Percentiles rank a stretch among this genome's conserved stretches.
These are phyloP conservation scores for Eufriesea mexicana DNA, from an alignment of 1,140 invertebrate species.

Conservation along the genomic window DNA sequence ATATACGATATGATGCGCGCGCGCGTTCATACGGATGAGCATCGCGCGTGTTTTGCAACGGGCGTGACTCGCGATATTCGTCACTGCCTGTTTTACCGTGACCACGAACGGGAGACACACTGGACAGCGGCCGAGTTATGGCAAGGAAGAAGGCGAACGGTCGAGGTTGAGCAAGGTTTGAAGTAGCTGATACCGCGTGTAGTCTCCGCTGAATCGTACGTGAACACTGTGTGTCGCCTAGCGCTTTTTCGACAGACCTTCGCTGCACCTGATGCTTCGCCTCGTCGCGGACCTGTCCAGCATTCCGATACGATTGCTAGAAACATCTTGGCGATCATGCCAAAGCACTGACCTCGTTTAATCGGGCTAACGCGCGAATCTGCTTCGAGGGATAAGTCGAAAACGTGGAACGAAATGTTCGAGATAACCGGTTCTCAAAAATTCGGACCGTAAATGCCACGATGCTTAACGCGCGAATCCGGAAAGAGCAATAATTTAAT, in stretches of 20 bases:
- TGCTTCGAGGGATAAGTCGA: too few relatives aligned
- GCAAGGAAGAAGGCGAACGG: conserved; percentile 59
- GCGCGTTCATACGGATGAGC: conserved; percentile 16
- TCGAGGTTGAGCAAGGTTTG: conserved; percentile 58
- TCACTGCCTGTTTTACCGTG: conserved; percentile 17
- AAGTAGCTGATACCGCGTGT: conserved; percentile 42
- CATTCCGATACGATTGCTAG: too few relatives aligned
- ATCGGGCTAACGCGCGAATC: too few relatives aligned
- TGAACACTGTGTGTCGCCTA: conserved; percentile 19
- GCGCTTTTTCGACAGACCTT: conserved; percentile 27
- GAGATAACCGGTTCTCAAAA: too few relatives aligned
- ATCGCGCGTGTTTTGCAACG: background rate
- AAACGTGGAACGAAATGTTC: too few relatives aligned
- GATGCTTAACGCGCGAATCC: too few relatives aligned
- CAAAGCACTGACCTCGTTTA: too few relatives aligned
- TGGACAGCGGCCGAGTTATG: conserved; percentile 46
- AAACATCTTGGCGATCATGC: too few relatives aligned
- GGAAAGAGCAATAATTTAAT: too few relatives aligned
- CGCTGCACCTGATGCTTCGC: too few relatives aligned
- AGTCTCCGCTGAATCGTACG: conserved; percentile 21
- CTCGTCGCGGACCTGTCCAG: too few relatives aligned
- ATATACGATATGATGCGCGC: background rate
- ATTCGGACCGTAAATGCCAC: too few relatives aligned
- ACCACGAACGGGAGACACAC: conserved; percentile 45
- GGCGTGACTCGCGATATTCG: conserved; percentile 43